A percentile compares a stretch with the other conserved stretches of the same genome.
phyloP scores from a whole-genome alignment of 2,888 invertebrate genomes.

The Hydrotaea cyrtoneurina region DNA sequence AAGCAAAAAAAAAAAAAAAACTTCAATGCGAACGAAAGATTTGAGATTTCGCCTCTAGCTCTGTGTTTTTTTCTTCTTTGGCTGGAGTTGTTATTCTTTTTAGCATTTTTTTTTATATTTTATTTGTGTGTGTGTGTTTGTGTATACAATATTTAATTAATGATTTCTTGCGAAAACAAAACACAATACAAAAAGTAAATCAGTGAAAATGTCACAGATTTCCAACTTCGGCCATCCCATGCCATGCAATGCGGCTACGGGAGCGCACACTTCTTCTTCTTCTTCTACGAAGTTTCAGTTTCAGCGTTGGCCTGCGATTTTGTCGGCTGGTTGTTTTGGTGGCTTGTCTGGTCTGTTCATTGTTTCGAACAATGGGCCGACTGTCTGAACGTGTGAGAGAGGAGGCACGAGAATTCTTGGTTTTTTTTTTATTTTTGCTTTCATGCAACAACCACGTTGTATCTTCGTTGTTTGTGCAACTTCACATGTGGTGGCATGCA shows the following conservation, averaged over 20 bases:
- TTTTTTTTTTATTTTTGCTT: background rate
- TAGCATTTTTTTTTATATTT: constrained; percentile 19
- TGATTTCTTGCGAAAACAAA: constrained; percentile 64
- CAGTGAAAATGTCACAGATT: constrained; percentile 65
- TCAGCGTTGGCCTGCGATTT: constrained; percentile 12
- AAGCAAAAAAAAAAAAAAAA: constrained; percentile 1
- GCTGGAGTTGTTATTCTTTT: constrained; percentile 20
- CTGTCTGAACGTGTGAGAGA: background rate
- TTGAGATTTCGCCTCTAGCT: constrained; percentile 55
- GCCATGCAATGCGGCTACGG: background rate
- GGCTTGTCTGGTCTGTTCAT: background rate
- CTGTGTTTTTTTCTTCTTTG: background rate
- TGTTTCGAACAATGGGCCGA: background rate
- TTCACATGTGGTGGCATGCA: constrained; percentile 63
- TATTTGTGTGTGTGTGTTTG: no score
- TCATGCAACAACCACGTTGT: background rate
- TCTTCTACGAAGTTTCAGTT: constrained; percentile 10
- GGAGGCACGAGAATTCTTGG: constrained; percentile 38
- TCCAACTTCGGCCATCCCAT: constrained; percentile 31
- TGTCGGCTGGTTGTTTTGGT: background rate
- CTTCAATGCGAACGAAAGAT: background rate
- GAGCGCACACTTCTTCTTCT: background rate
- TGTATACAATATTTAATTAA: constrained; percentile 51
- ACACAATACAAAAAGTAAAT: constrained; percentile 51
- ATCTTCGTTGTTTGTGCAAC: constrained; percentile 52